Percentiles rank a stretch among this genome's conserved stretches.
phyloP scores from a whole-genome alignment of 23 tunicate species.

The Phallusia fumigata region DNA sequence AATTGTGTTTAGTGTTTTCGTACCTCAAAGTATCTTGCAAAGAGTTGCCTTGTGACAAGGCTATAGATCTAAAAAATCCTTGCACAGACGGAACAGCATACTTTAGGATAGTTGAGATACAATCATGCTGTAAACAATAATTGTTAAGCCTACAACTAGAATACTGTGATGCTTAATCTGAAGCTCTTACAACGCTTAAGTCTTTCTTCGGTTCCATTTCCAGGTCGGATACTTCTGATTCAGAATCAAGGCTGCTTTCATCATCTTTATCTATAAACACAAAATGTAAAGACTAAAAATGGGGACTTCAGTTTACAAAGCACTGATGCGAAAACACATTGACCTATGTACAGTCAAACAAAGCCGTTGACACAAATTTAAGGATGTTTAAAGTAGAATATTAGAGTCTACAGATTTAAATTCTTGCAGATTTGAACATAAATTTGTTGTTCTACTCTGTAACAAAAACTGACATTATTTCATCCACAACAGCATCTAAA shows the following conservation, averaged over 20 bases:
- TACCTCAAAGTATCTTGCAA: constrained; percentile 85
- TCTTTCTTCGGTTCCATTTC: constrained; percentile 18
- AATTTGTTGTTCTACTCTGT: too few relatives aligned
- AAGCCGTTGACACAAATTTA: too few relatives aligned
- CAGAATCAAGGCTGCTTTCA: constrained; percentile 27
- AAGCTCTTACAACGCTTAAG: not conserved
- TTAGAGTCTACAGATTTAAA: too few relatives aligned
- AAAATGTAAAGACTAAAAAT: too few relatives aligned
- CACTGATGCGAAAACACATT: too few relatives aligned
- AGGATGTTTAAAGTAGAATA: too few relatives aligned
- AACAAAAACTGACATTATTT: too few relatives aligned
- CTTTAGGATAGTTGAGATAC: constrained; percentile 38
- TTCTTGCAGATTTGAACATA: too few relatives aligned
- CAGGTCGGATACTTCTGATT: constrained; percentile 46
- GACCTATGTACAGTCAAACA: too few relatives aligned
- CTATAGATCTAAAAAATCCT: constrained; percentile 85
- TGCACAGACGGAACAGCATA: constrained; percentile 80
- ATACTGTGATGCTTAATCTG: not conserved
- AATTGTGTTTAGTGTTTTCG: too few relatives aligned
- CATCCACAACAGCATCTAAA: too few relatives aligned
- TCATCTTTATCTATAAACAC: constrained; percentile 11
- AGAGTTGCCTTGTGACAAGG: constrained; percentile 69
- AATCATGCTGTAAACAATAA: constrained; percentile 38
- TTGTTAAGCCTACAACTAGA: not conserved
- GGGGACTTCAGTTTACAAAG: too few relatives aligned